A percentile compares a stretch with the other conserved stretches of the same genome.
These are phyloP conservation scores for Emydocephalus ijimae DNA, from an alignment of 2,113 vertebrate genomes.

Conservation along the genomic window DNA sequence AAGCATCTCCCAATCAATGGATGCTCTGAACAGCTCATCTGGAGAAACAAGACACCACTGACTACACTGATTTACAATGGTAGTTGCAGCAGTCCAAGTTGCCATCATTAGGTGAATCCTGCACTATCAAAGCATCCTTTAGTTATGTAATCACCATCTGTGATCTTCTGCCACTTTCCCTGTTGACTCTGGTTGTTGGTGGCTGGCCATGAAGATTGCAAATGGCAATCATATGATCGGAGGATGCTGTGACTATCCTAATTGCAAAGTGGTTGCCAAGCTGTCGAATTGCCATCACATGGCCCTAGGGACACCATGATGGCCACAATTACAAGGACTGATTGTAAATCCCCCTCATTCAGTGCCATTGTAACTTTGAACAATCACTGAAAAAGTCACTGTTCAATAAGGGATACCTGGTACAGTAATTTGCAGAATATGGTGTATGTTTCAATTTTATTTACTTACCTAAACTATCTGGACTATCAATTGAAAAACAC, in stretches of 20 bases:
- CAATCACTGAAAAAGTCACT: background rate
- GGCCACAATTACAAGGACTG: background rate
- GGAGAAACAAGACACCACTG: background rate
- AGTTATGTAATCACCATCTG: background rate
- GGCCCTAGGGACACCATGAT: background rate
- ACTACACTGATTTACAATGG: background rate
- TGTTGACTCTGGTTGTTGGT: background rate
- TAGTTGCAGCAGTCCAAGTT: background rate
- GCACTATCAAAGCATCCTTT: background rate
- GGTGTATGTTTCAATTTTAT: background rate
- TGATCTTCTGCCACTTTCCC: background rate
- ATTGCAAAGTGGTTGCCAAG: background rate
- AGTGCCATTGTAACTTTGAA: background rate
- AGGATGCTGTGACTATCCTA: background rate
- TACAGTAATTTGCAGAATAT: background rate
- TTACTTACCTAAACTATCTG: constrained; percentile 95
- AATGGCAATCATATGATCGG: background rate
- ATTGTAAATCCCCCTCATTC: background rate
- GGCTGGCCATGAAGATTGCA: background rate
- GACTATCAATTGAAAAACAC: constrained; percentile 99
- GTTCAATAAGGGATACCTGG: background rate
- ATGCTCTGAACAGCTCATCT: too few species aligned
- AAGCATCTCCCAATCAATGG: too few species aligned
- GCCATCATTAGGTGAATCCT: background rate
- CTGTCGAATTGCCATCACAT: background rate